These are phyloP conservation scores for Octodonta nipae DNA, from an alignment of 2,888 invertebrate species.

Conservation along the genomic window DNA sequence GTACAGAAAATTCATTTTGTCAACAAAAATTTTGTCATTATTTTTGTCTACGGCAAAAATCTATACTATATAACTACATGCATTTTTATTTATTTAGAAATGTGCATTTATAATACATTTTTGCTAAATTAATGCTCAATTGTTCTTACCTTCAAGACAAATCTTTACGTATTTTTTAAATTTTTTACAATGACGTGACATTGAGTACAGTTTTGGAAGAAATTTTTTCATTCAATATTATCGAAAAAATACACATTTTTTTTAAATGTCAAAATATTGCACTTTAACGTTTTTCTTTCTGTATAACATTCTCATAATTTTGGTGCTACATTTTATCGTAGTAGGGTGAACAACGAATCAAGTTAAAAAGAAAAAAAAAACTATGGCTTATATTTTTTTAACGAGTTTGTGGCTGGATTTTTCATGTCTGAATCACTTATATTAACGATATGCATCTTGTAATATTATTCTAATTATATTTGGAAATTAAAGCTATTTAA, in stretches of 20 bases:
- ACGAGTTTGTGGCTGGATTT: conserved; percentile 29
- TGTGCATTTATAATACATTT: conserved; percentile 32
- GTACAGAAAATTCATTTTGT: conserved; percentile 19
- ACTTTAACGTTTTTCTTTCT: conserved; percentile 21
- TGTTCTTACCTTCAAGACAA: conserved; percentile 18
- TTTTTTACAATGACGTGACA: conserved; percentile 33
- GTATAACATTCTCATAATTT: conserved; percentile 13
- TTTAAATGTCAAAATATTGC: conserved; percentile 30
- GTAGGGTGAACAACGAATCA: conserved; percentile 10
- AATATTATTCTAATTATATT: conserved; percentile 26
- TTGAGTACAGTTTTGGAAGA: conserved; percentile 32
- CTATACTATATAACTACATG: conserved; percentile 31
- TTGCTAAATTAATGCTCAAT: conserved; percentile 26
- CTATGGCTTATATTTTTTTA: conserved; percentile 19
- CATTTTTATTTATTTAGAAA: conserved; percentile 33
- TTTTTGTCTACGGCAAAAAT: conserved; percentile 28
- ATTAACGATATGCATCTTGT: conserved; percentile 33
- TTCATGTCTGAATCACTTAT: conserved; percentile 26
- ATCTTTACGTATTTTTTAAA: conserved; percentile 32
- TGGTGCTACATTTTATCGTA: conserved; percentile 23
- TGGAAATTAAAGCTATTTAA: conserved; percentile 29
- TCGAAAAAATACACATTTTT: conserved; percentile 30
- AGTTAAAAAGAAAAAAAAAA: conserved; percentile 16
- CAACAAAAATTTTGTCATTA: conserved; percentile 21
- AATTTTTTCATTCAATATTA: conserved; percentile 27